Base-by-base conservation (phyloP, 2,888 invertebrate genomes). In the Holacanthella duospinosa region DNA sequence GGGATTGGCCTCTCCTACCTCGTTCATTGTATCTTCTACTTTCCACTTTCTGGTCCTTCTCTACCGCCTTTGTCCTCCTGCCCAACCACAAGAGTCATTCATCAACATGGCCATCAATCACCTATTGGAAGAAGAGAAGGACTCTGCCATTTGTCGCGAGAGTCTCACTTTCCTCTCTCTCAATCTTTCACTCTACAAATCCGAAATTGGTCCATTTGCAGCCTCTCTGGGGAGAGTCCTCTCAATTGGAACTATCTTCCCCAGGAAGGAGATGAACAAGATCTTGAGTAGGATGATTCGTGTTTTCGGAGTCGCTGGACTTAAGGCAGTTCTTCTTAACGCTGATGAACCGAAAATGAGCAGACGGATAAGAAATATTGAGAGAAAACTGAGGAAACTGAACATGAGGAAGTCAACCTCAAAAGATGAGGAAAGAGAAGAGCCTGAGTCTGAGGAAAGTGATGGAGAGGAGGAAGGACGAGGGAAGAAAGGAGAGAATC, bases 271-370 rank as follows among this genome's bases (percentile, higher is more conserved):
- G 24, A 59, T 67, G 24, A 69, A 69, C 25, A 68, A 67, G 59
- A 65, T 72, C 6, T 61, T 72, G 2, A 71, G 68, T 3, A 58
- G 68, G 53, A 68, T 72, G 71, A 72, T 72, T n/a, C 68, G 67
- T 61, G 66, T 67, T 27, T 71, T 72, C 62, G 72, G 72, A 6
- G 64, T 66, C 21, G 67, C 67, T 21, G 72, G 72, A 43, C 64
- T 72, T 4, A 68, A 65, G 56, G 71, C 72, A 3, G 67, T 71
- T 44, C 61, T 72, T 29, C 63, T 67, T 9, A 70, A 68, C 54
- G 43, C 71, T 9, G 66, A 67, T 21, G 67, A 69, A 21, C 59
- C 69, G 1, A 71, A 69, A 54, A 68, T 71, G 66, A 63, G 63
- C 9, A 61, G 59, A 21, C 63, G 71, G 55, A 66, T 72, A 27